phyloP scores from a whole-genome alignment of 1,140 invertebrate genomes.

The Diorhabda elongata region DNA sequence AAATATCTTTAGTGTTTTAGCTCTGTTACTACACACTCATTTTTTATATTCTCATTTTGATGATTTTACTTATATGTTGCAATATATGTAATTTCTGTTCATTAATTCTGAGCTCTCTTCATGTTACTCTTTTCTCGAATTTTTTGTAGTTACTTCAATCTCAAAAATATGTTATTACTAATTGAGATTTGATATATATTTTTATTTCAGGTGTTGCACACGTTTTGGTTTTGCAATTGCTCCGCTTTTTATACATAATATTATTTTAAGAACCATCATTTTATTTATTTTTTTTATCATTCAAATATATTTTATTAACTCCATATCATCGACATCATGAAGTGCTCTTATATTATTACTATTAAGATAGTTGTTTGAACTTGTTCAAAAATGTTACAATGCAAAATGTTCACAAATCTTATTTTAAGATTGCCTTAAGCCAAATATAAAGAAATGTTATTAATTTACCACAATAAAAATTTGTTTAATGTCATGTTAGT shows the following conservation, averaged over 20 bases:
- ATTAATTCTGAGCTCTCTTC: neutral
- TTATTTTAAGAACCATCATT: slow-evolving; percentile 8
- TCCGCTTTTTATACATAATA: slow-evolving; percentile 19
- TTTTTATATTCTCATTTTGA: neutral
- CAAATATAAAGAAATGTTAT: neutral
- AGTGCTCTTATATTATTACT: slow-evolving; percentile 7
- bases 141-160: neutral
- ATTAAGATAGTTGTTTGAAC: neutral
- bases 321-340: neutral
- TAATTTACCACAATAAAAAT: neutral
- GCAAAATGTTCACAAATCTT: neutral
- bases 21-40: no score
- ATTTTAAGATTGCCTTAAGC: neutral
- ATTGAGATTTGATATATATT: slow-evolving; percentile 1
- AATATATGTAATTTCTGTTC: no score
- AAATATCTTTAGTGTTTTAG: no score
- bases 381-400: neutral
- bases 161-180: neutral
- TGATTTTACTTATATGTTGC: no score
- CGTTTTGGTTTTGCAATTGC: slow-evolving; percentile 18
- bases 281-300: slow-evolving; percentile 17
- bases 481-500: no score
- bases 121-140: neutral
- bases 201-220: slow-evolving; percentile 18
- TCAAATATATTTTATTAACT: slow-evolving; percentile 3